Base-by-base conservation (phyloP, 2,113 vertebrate genomes). In the Dissostichus mawsoni region DNA sequence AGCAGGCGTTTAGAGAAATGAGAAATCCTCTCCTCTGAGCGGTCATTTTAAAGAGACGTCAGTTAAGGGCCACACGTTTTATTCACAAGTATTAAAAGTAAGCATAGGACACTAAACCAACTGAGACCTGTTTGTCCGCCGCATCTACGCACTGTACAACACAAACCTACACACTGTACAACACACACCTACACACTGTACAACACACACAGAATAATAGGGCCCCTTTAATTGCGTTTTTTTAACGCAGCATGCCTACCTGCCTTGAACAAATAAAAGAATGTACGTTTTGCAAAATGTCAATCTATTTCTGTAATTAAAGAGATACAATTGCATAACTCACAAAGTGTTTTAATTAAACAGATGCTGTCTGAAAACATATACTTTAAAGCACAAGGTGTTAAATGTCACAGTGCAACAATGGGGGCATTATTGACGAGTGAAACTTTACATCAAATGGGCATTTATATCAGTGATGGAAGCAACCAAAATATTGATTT, bases 251-350 rank as follows among this genome's bases (percentile, higher is more conserved):
- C 83, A 84, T 82, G 64, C 67, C 82, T 69, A 20, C 64, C 76
- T 80, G 82, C 81, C 83, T 90, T 80, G 67, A 59, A 76, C 81
- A 61, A 84, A 86, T 36, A 76, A 76, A 80, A 55, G 33, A 89
- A 89, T 83, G 69, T 87, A 86, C 58, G 53, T 92, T 91, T 93
- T 92, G 74, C 77, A 69, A 62, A 70, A 74, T 82, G 66, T 70
- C 29, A 69, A 77, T 85, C 51, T 90, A 92, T 92, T 92, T 92
- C 70, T 90, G 29, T 82, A 89, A 91, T 67, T 83, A 91, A 90
- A 80, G 10, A 85, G 10, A 70, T 25, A 13, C 72, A 86, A 58
- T 33, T 90, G 62, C 71, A 78, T 90, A 67, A 81, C 59, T 89
- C 14, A 44, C 55, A 9, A 52, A 66, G 44, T 85, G 83, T 85